A percentile compares a stretch with the other conserved stretches of the same genome.
Conservation (phyloP, 2,888 invertebrate genomes). For the Unio pictorum region DNA sequence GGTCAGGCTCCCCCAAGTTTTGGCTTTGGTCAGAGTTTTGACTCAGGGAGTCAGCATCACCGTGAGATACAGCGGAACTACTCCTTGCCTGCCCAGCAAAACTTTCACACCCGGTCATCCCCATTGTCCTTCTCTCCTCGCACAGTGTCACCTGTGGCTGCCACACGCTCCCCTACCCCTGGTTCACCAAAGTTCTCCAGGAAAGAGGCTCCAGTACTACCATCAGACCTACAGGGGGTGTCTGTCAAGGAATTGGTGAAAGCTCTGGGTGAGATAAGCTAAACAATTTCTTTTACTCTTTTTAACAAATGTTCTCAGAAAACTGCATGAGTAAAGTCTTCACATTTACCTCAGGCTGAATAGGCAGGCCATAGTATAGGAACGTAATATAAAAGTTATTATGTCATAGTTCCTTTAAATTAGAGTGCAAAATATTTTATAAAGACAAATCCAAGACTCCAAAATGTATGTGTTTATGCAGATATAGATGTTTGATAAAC, state of each 20-base stretch:
- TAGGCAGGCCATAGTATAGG: too few relatives aligned
- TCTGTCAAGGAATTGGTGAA: slow-evolving; percentile 83
- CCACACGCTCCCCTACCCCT: slow-evolving; percentile 45
- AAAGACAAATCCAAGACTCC: too few relatives aligned
- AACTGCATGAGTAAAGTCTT: too few relatives aligned
- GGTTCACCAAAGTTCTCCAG: slow-evolving; percentile 52
- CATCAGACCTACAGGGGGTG: slow-evolving; percentile 77
- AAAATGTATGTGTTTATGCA: too few relatives aligned
- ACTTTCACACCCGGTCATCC: slow-evolving; percentile 4
- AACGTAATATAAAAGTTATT: too few relatives aligned
- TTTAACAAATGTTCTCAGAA: too few relatives aligned
- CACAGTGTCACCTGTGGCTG: slow-evolving; percentile 31
- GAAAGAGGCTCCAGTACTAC: slow-evolving; percentile 43
- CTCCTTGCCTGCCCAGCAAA: slow-evolving; percentile 19
- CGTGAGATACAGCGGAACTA: slow-evolving; percentile 28
- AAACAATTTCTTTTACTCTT: too few relatives aligned
- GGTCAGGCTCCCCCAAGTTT: slow-evolving; percentile 17
- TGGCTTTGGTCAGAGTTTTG: slow-evolving; percentile 9
- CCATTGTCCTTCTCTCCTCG: slow-evolving; percentile 26
- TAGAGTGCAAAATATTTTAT: too few relatives aligned
- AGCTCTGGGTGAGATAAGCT: slow-evolving; percentile 76
- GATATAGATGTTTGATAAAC: too few relatives aligned
- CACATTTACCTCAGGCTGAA: too few relatives aligned
- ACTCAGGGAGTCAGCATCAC: slow-evolving; percentile 17
- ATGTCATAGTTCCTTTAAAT: too few relatives aligned